Conservation (phyloP, 2,113 vertebrate genomes). For the Tachysurus fulvidraco region DNA sequence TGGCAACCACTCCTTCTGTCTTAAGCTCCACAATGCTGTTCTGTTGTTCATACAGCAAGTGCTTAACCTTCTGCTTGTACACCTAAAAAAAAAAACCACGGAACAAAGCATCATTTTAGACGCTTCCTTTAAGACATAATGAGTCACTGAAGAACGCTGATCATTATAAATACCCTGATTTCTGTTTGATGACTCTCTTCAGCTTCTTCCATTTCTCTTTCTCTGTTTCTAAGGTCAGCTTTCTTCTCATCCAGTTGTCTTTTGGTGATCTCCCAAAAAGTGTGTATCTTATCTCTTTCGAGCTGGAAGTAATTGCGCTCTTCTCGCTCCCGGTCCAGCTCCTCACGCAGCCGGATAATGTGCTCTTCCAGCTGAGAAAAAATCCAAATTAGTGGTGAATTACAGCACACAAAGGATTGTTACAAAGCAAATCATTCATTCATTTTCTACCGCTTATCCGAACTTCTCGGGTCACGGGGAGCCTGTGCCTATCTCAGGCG, state of each 20-base stretch:
- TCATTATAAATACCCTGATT: slow-evolving; percentile 62
- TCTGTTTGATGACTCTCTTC: slow-evolving; percentile 86
- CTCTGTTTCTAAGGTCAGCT: slow-evolving; percentile 77
- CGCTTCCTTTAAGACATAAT: neutral
- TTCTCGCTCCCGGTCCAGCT: slow-evolving; percentile 86
- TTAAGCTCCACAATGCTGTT: slow-evolving; percentile 83
- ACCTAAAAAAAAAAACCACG: slow-evolving; percentile 59
- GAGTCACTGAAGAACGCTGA: neutral
- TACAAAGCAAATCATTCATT: neutral
- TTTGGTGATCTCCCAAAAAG: slow-evolving; percentile 84
- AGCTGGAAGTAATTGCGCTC: slow-evolving; percentile 93
- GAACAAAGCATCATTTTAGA: neutral
- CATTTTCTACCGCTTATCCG: too few species aligned
- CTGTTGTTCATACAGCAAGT: slow-evolving; percentile 89
- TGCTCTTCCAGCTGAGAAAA: slow-evolving; percentile 82
- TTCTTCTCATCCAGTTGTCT: slow-evolving; percentile 82
- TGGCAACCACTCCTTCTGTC: slow-evolving; percentile 63
- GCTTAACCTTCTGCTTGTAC: slow-evolving; percentile 96
- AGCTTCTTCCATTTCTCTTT: slow-evolving; percentile 83
- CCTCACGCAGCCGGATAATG: slow-evolving; percentile 75
- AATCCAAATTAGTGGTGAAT: slow-evolving; percentile 18
- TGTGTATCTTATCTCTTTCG: slow-evolving; percentile 85
- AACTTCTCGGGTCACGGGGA: too few species aligned
- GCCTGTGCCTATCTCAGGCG: too few species aligned
- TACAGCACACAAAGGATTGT: neutral